These are phyloP conservation scores for Aythya baeri DNA, from an alignment of 2,113 vertebrate species.

Conservation along the genomic window DNA sequence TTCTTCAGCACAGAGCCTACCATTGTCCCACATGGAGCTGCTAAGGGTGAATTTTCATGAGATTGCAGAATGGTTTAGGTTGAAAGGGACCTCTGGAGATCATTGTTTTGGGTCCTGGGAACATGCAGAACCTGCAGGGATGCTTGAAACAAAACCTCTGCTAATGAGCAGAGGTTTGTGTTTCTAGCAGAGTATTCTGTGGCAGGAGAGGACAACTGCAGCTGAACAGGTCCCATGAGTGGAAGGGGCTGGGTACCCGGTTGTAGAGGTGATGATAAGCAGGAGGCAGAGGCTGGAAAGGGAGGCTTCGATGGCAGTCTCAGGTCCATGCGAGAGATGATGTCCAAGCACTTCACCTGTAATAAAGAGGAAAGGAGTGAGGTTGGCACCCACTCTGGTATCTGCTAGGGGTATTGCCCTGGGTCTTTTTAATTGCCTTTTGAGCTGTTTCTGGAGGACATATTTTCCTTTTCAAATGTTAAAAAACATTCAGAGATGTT, in stretches of 20 bases:
- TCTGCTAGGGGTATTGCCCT: background rate
- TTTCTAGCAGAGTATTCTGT: background rate
- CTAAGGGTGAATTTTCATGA: no score
- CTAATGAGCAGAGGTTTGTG: background rate
- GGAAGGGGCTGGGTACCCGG: fast-evolving
- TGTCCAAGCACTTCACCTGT: background rate
- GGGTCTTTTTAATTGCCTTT: background rate
- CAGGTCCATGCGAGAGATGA: fast-evolving
- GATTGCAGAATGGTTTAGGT: background rate
- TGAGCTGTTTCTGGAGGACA: background rate
- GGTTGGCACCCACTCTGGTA: no score
- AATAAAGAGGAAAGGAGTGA: background rate
- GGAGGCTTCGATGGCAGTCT: background rate
- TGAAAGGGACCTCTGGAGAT: background rate
- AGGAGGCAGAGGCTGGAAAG: background rate
- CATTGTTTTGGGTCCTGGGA: background rate
- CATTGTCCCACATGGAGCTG: fast-evolving
- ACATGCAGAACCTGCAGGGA: background rate
- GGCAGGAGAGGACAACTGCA: background rate
- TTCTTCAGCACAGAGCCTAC: background rate
- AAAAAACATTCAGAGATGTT: background rate
- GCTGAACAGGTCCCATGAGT: fast-evolving
- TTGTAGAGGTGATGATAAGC: background rate
- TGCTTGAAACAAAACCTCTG: background rate
- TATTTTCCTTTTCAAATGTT: background rate